Evolutionary conservation across 2,888 invertebrate species (phyloP).

Genomic region (Stenotaenia linearis): DNA sequence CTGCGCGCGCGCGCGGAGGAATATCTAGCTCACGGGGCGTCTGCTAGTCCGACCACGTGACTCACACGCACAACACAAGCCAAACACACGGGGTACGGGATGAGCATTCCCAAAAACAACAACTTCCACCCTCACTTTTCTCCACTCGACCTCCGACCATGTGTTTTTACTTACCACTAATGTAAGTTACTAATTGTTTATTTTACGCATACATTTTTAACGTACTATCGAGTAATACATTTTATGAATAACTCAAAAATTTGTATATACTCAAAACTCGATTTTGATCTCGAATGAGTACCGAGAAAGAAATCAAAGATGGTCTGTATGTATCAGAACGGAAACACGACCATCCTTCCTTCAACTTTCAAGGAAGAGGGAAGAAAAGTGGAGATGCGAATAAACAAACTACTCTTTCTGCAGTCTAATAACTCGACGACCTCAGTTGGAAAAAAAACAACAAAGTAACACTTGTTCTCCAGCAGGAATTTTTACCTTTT

Average conservation of each 20-base stretch:
- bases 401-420: constrained; percentile 10
- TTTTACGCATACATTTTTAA: neutral
- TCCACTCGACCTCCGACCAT: neutral
- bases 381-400: constrained; percentile 20
- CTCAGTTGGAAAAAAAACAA: neutral
- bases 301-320: constrained; percentile 24
- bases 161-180: neutral
- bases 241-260: constrained; percentile 1
- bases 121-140: neutral
- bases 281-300: constrained; percentile 7
- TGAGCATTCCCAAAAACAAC: neutral
- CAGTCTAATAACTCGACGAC: neutral
- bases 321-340: constrained; percentile 16
- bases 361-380: neutral
- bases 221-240: neutral
- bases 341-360: constrained; percentile 26
- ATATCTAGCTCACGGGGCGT: constrained; percentile 28
- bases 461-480: neutral
- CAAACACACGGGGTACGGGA: neutral
- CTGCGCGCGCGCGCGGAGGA: constrained; percentile 26
- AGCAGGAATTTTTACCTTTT: neutral
- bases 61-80: constrained; percentile 1
- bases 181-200: neutral
- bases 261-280: neutral
- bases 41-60: constrained; percentile 13